Conservation (phyloP, 2,113 vertebrate species). For the Dasyurus viverrinus region DNA sequence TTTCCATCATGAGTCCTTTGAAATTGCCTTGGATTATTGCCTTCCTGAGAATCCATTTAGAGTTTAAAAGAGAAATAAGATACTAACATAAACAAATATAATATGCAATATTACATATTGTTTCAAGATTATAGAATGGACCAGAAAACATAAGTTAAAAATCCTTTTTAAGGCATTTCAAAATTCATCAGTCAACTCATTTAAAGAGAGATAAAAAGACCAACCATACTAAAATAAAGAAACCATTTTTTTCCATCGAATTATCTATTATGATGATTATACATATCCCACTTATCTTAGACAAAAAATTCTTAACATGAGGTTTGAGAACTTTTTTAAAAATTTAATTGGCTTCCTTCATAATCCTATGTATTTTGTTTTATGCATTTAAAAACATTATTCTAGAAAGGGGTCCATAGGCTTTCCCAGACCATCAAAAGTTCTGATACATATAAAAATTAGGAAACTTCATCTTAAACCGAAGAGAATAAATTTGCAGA, state of each 20-base stretch:
- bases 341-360: not conserved
- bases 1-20: too few relatives aligned
- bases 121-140: not conserved
- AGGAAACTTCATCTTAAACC: too few relatives aligned
- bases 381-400: too few relatives aligned
- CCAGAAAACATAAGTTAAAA: not conserved
- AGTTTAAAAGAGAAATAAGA: not conserved
- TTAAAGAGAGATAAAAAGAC: not conserved
- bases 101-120: not conserved
- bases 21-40: too few relatives aligned
- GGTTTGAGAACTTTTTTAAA: not conserved
- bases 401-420: too few relatives aligned
- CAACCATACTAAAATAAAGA: not conserved
- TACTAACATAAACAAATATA: not conserved
- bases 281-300: not conserved
- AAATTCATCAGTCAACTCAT: not conserved
- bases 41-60: not conserved
- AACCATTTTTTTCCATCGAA: not conserved
- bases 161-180: not conserved
- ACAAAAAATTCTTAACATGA: not conserved
- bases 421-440: too few relatives aligned
- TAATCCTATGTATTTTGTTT: too few relatives aligned
- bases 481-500: too few relatives aligned
- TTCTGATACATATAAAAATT: too few relatives aligned
- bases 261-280: not conserved